A percentile compares a stretch with the other conserved stretches of the same genome.
phyloP scores from a whole-genome alignment of 2,797 vertebrate genomes.

The Linurgus olivaceus region DNA sequence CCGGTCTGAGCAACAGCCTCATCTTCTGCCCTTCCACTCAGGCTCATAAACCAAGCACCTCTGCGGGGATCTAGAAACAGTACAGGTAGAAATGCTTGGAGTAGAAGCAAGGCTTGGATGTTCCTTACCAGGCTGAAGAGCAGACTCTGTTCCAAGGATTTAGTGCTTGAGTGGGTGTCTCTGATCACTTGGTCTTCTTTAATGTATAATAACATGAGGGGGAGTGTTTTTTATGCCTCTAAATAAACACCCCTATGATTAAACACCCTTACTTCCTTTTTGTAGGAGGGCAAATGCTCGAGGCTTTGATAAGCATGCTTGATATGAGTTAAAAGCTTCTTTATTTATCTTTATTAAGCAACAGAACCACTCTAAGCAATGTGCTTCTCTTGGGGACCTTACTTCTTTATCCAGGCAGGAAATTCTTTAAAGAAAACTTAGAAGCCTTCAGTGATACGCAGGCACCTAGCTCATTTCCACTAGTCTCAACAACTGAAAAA shows the following conservation, averaged over 20 bases:
- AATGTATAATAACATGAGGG: fast-evolving
- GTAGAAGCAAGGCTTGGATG: neutral
- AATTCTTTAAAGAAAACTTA: neutral
- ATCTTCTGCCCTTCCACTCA: no score
- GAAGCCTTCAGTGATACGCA: neutral
- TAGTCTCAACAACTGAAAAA: neutral
- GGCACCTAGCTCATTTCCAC: neutral
- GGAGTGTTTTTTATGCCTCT: neutral
- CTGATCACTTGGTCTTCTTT: neutral
- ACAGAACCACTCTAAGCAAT: neutral
- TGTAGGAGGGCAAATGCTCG: neutral
- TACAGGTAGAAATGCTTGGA: neutral
- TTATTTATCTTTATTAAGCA: neutral
- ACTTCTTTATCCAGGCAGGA: neutral
- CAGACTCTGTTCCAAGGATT: neutral
- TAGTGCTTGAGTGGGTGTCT: neutral
- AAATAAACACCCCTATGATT: neutral
- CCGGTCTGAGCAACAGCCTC: neutral
- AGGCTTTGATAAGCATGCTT: neutral
- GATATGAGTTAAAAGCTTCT: neutral
- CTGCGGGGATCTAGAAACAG: fast-evolving
- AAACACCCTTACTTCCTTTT: neutral
- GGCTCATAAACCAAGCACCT: fast-evolving
- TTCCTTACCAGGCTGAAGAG: neutral
- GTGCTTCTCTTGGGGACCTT: neutral